Evolutionary conservation across 1,140 invertebrate genomes (phyloP).

Genomic region (Drosophila melanica): DNA sequence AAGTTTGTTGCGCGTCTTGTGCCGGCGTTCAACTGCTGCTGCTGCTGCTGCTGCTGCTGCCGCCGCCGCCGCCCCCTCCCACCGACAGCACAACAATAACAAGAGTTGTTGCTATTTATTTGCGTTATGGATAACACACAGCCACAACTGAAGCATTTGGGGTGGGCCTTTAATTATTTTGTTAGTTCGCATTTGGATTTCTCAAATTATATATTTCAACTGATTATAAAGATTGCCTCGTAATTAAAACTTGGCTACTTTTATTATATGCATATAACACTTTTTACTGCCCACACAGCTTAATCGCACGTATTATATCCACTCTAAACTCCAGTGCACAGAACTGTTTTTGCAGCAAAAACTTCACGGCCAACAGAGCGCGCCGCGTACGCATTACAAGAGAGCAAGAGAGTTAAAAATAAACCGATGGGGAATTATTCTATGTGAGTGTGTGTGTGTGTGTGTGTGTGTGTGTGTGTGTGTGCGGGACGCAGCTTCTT

Average conservation of each 20-base stretch:
- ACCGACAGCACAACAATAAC: constrained; percentile 8
- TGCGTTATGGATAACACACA: constrained; percentile 36
- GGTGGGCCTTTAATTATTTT: constrained; percentile 23
- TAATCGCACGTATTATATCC: constrained; percentile 22
- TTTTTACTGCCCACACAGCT: background rate
- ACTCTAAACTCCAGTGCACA: constrained; percentile 46
- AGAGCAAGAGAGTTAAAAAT: constrained; percentile 65
- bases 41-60: constrained; percentile 34
- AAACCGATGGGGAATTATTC: constrained; percentile 46
- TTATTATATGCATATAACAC: background rate
- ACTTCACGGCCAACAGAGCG: constrained; percentile 74
- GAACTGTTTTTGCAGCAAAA: constrained; percentile 51
- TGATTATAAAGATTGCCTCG: too few species aligned
- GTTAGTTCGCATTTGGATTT: background rate
- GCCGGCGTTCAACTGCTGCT: constrained; percentile 31
- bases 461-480: constrained; percentile 17
- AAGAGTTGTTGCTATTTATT: constrained; percentile 36
- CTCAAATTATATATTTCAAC: background rate
- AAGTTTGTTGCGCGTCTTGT: constrained; percentile 58
- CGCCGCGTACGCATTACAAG: constrained; percentile 51
- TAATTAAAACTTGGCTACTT: too few species aligned
- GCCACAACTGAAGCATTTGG: constrained; percentile 15
- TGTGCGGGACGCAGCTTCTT: constrained; percentile 50
- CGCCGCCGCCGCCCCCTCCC: background rate
- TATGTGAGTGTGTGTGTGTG: background rate